Conservation (phyloP, 2,888 invertebrate genomes). For the Stictocephala bisonia region DNA sequence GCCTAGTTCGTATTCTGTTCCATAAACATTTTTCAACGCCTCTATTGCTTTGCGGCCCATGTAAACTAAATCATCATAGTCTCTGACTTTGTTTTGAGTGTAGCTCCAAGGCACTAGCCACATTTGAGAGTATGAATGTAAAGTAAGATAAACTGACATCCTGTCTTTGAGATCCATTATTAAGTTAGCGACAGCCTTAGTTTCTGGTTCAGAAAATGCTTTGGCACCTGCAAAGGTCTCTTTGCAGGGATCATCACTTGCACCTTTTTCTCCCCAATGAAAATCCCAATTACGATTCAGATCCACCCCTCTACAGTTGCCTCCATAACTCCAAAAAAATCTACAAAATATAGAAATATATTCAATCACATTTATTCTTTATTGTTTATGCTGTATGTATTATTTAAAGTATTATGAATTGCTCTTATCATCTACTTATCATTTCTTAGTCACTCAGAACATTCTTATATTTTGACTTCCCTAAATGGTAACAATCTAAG, state of each 20-base stretch:
- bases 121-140: constrained; percentile 74
- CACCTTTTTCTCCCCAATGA: constrained; percentile 79
- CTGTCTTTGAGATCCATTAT: constrained; percentile 62
- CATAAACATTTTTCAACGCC: constrained; percentile 58
- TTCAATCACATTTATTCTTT: too few species aligned
- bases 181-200: constrained; percentile 64
- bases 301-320: constrained; percentile 80
- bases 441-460: too few species aligned
- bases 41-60: constrained; percentile 61
- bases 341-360: too few species aligned
- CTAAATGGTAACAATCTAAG: too few species aligned
- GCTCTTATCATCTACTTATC: too few species aligned
- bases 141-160: constrained; percentile 67
- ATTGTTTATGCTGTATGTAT: too few species aligned
- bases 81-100: constrained; percentile 58
- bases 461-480: too few species aligned
- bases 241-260: constrained; percentile 70
- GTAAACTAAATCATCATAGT: constrained; percentile 61
- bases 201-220: constrained; percentile 67
- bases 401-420: too few species aligned
- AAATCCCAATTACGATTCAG: constrained; percentile 90
- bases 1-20: constrained; percentile 58
- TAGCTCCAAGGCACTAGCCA: constrained; percentile 64
- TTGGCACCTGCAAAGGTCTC: constrained; percentile 66
- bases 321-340: constrained; percentile 54